Evolutionary conservation across 1,140 invertebrate species (phyloP).

Genomic region (Sinonovacula constricta): DNA sequence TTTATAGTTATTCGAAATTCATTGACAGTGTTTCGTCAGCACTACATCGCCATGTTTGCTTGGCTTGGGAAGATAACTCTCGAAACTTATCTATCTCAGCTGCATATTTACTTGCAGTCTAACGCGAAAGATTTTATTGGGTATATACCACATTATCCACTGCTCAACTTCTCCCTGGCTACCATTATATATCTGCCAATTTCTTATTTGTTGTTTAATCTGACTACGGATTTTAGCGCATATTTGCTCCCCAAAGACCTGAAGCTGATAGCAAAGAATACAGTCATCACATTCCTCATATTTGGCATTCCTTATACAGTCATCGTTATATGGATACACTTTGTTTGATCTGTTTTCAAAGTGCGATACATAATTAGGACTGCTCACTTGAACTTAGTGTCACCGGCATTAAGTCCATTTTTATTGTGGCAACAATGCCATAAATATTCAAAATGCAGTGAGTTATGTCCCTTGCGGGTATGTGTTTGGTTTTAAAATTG

Average conservation of each 20-base stretch:
- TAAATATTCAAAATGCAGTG: too few species aligned
- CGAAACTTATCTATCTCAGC: slow-evolving; percentile 71
- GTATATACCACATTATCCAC: slow-evolving; percentile 60
- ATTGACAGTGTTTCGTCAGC: slow-evolving; percentile 51
- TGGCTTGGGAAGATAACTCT: slow-evolving; percentile 69
- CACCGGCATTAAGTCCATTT: too few species aligned
- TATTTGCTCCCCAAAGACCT: slow-evolving; percentile 62
- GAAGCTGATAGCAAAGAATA: slow-evolving; percentile 36
- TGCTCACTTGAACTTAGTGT: too few species aligned
- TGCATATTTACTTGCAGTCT: slow-evolving; percentile 69
- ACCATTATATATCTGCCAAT: slow-evolving; percentile 64
- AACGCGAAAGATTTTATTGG: slow-evolving; percentile 66
- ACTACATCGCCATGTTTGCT: slow-evolving; percentile 63
- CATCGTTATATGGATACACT: slow-evolving; percentile 7
- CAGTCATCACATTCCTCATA: not conserved
- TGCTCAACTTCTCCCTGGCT: slow-evolving; percentile 66
- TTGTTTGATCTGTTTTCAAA: too few species aligned
- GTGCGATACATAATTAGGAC: too few species aligned
- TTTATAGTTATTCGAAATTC: slow-evolving; percentile 65
- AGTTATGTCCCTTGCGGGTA: too few species aligned
- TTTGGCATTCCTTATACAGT: slow-evolving; percentile 34
- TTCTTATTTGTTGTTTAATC: slow-evolving; percentile 61
- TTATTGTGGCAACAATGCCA: too few species aligned
- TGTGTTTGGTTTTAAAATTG: too few species aligned
- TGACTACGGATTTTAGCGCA: slow-evolving; percentile 61